Base-by-base conservation (phyloP, 2,888 invertebrate species). In the Brenthis hecate region DNA sequence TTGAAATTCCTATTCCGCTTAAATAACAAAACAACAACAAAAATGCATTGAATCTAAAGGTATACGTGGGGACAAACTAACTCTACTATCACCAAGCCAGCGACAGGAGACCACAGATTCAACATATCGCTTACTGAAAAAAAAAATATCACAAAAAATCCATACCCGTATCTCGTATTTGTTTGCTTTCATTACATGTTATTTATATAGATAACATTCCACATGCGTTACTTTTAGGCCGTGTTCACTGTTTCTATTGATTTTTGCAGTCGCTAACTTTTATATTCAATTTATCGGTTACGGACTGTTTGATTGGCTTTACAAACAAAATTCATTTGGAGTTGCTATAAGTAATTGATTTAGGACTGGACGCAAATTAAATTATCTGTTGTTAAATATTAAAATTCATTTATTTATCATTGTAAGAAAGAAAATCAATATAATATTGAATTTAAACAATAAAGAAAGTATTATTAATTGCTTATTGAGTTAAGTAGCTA, bases 261-360 rank as follows among this genome's bases (percentile, higher is more conserved):
- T 66, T 66, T 55, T 66, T 55, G 47, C 60, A 32, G 48, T 61
- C 47, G 50, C 55, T 48, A 66, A 61, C 66, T 66, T 53, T 58
- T 66, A 66, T 58, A 66, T 66, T 58, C 53, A 66, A 66, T 58
- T 66, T 57, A 66, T 58, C 19, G 58, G 58, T 53, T 66, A 28
- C 53, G 58, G 58, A 47, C 36, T 53, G 54, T 43, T 62, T 62
- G 36, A 62, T 62, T 62, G 62, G 51, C 53, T 62, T 62, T 62
- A 54, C 54, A 54, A 62, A 62, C 53, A 62, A 61, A 60, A 60
- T 66, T 66, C 54, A 66, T 55, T 60, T 50, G 19, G 48, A 55
- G 60, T 66, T 62, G 36, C 23, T 54, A 23, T 54, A 62, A 54
- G 43, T 54, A 62, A 62, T 62, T 62, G 36, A 53, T 53, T 62